Conservation (phyloP, 2,113 vertebrate species). For the Gymnogyps californianus region DNA sequence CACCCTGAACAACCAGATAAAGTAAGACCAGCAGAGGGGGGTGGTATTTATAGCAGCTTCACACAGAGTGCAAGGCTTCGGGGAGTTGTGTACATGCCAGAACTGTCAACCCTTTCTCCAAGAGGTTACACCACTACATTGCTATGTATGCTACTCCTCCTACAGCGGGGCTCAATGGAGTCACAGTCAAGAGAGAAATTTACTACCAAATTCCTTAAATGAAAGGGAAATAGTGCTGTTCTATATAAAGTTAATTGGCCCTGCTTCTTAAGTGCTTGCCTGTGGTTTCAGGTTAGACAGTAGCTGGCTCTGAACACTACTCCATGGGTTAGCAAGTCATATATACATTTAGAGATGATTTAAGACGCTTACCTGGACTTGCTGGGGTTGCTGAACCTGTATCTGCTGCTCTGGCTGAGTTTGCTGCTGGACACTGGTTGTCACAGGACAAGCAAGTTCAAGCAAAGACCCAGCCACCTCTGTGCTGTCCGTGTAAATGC, state of each 20-base stretch:
- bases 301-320: background rate
- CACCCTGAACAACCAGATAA: background rate
- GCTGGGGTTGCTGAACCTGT: constrained; percentile 80
- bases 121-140: background rate
- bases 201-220: background rate
- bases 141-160: background rate
- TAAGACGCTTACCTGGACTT: constrained; percentile 76
- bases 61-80: background rate
- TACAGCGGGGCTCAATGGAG: background rate
- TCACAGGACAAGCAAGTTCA: constrained; percentile 97
- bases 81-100: background rate
- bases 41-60: constrained; percentile 36
- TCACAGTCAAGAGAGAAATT: background rate
- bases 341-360: background rate
- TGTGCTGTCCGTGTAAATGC: constrained; percentile 97
- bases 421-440: constrained; percentile 81
- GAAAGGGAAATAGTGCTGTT: background rate
- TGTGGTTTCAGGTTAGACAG: background rate
- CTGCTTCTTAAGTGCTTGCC: background rate
- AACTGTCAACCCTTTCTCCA: background rate
- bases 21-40: background rate
- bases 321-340: background rate
- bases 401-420: constrained; percentile 80
- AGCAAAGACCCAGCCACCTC: constrained; percentile 98
- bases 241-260: background rate